Evolutionary conservation across 1,140 invertebrate genomes (phyloP), one percentile per base, ranked within the genome.

Genomic region (Helicoverpa zea): DNA sequence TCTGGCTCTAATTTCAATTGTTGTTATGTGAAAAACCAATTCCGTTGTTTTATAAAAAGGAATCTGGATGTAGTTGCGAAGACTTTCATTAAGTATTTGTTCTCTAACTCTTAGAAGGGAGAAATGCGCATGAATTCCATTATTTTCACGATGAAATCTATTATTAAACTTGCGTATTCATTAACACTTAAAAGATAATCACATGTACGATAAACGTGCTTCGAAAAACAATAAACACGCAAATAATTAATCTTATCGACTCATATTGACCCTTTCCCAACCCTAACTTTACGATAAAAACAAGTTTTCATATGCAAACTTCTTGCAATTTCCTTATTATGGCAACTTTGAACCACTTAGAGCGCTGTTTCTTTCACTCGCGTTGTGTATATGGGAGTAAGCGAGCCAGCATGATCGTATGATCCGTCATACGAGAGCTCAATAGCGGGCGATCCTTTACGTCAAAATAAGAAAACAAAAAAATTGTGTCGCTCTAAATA

Each of bases 391-490:
- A 49, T 47, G 16, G 10, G 87, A 77, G 70, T 10, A 81, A 90
- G 68, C 7, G 80, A 83, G 90, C 90, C n/a, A 58, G 83, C 51
- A 66, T 11, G 83, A 94, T 94, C 92, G 91, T 94, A 94, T 87
- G 92, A 94, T 94, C 86, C 89, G 88, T 91, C 91, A 89, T 81
- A 64, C 82, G 81, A 88, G 81, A 88, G 84, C 84, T 87, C 84
- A 79, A 91, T 90, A 90, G 90, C 76, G 88, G 76, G 35, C 35
- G 35, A 80, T 83, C 59, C 56, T 43, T 81, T 86, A 92, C 87
- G 92, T 93, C 91, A 92, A 89, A 85, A 64, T 63, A 89, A 80
- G 86, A 94, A 91, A 94, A 93, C 91, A 92, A 90, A 43, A 23
- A 43, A 91, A 88, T 83, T 83, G 11, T 47, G 51, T 66, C 61